Percentiles rank a stretch among this genome's conserved stretches.
These are phyloP conservation scores for Chelonus insularis DNA, from an alignment of 1,140 invertebrate genomes.

Conservation along the genomic window DNA sequence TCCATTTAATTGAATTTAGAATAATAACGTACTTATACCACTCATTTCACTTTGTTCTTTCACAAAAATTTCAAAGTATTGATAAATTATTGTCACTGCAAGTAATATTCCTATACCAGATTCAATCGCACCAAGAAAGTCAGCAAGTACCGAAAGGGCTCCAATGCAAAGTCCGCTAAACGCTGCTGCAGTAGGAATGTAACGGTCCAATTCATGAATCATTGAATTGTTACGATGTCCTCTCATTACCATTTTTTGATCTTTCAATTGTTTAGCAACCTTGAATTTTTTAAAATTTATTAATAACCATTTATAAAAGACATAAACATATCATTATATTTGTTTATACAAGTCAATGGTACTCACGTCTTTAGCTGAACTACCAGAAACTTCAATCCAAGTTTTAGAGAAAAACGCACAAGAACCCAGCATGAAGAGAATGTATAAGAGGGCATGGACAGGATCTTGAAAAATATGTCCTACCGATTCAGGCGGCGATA, in stretches of 20 bases:
- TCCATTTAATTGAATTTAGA: too few relatives aligned
- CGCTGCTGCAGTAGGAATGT: conserved; percentile 99
- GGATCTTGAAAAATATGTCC: conserved; percentile 95
- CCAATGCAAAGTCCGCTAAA: conserved; percentile 99
- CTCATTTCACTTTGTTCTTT: conserved; percentile 99
- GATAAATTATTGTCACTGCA: conserved; percentile 99
- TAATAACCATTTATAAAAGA: neutral
- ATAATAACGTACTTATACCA: conserved; percentile 96
- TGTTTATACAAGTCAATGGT: neutral
- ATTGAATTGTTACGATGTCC: conserved; percentile 99
- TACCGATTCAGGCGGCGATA: conserved; percentile 97
- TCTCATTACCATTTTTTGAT: conserved; percentile 99
- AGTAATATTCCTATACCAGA: conserved; percentile 98
- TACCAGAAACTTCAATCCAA: conserved; percentile 99
- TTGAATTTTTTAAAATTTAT: conserved; percentile 51
- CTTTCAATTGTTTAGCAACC: conserved; percentile 99
- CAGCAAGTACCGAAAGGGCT: conserved; percentile 95
- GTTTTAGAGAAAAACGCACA: conserved; percentile 99
- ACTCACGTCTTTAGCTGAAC: conserved; percentile 98
- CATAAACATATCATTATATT: conserved; percentile 19
- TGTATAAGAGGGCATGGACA: conserved; percentile 95
- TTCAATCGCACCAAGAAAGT: conserved; percentile 98
- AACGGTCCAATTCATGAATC: conserved; percentile 98
- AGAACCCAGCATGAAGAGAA: conserved; percentile 98
- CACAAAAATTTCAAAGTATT: conserved; percentile 99